Base-by-base conservation (phyloP, 2,113 vertebrate species). In the Corythornis cristatus region DNA sequence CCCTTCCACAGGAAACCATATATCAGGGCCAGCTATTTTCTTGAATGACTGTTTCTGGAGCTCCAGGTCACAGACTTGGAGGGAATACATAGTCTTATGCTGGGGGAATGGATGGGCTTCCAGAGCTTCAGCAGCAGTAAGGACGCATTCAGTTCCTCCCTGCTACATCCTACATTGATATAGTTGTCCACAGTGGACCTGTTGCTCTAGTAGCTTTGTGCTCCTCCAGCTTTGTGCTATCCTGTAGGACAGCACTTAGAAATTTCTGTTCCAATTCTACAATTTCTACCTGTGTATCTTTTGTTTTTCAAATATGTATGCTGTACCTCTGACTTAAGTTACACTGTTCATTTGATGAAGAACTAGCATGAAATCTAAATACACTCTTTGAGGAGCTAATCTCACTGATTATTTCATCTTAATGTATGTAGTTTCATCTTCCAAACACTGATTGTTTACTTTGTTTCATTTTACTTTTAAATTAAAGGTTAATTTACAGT, bases 1-100 rank as follows among this genome's bases (percentile, higher is more conserved):
- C 15, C 7, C 18, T 7, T 0, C 6, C 58, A 14, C 15, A 60
- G 15, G 23, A 71, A 58, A 25, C 11, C 2, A 7, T 0, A 1
- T 14, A 37, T 5, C 10, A 4, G 19, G 43, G 12, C 6, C 8
- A 43, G 15, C 3, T 66, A 0, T 66, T 61, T 83, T 77, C 45
- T 83, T 73, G 58, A 40, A 40, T 61, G 40, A 19, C 12, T 74
- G 29, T n/a, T 18, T 22, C 40, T 40, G n/a, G 35, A 86, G 15
- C 15, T 29, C 13, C 2, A 1, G 10, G 14, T 45, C 10, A n/a
- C 76, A n/a, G 18, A 53, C 29, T 46, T 60, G 15, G 31, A 88
- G 25, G 19, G 29, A 85, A 68, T 42, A 12, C 61, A 56, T 9
- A 53, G 15, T 37, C 60, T 51, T 35, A 18, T 65, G 15, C 3